Percentiles rank a stretch among this genome's conserved stretches.
phyloP scores from a whole-genome alignment of 2,113 vertebrate genomes.

The Oplegnathus fasciatus region DNA sequence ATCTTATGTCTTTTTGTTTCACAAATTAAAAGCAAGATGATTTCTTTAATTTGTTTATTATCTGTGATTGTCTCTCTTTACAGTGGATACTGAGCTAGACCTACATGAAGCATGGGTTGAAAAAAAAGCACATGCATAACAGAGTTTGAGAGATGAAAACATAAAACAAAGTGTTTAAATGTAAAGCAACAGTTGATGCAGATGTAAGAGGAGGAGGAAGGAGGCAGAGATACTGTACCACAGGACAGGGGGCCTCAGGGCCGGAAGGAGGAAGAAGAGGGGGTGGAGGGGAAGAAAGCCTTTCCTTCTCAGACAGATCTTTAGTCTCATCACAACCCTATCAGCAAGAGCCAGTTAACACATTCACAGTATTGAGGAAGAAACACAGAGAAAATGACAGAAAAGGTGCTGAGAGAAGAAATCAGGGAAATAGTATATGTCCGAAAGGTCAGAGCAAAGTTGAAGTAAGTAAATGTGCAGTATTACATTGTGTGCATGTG shows the following conservation, averaged over 20 bases:
- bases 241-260: conserved; percentile 85
- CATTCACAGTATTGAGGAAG: conserved; percentile 50
- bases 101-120: background rate
- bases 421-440: background rate
- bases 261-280: conserved; percentile 77
- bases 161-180: background rate
- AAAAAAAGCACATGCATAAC: background rate
- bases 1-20: background rate
- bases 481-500: background rate
- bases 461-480: background rate
- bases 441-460: conserved; percentile 13
- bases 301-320: conserved; percentile 81
- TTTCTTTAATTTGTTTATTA: background rate
- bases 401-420: conserved; percentile 15
- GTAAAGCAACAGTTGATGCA: conserved; percentile 22
- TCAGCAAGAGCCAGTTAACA: conserved; percentile 71
- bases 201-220: conserved; percentile 33
- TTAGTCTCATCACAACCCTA: conserved; percentile 78
- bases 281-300: conserved; percentile 72
- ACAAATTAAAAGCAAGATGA: background rate
- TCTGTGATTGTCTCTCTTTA: background rate
- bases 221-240: conserved; percentile 85
- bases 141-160: conserved; percentile 8
- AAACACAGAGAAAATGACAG: conserved; percentile 28
- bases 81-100: background rate